These are phyloP conservation scores for Drosophila carrolli DNA, from an alignment of 1,140 invertebrate species.

Conservation along the genomic window DNA sequence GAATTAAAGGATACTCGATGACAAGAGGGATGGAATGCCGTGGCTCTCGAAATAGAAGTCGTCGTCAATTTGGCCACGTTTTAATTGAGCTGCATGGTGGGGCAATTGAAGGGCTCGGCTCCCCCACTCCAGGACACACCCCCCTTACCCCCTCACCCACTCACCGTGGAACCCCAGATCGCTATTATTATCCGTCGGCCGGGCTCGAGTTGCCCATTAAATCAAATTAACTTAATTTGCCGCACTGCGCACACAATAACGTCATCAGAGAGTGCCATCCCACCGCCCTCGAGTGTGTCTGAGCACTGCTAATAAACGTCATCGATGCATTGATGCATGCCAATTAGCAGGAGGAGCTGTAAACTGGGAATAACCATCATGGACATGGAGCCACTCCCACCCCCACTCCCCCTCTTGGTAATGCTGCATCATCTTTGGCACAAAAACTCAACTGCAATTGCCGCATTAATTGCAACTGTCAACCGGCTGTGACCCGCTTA, in stretches of 20 bases:
- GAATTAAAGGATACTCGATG: neutral
- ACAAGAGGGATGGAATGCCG: too few species aligned
- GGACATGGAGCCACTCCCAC: slow-evolving; percentile 6
- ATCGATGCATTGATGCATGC: slow-evolving; percentile 80
- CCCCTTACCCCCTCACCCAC: neutral
- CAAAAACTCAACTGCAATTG: slow-evolving; percentile 57
- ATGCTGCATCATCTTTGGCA: slow-evolving; percentile 56
- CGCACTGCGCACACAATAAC: slow-evolving; percentile 73
- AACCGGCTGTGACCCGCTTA: slow-evolving; percentile 57
- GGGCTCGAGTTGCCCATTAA: slow-evolving; percentile 52
- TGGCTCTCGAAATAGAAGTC: neutral
- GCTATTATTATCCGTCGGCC: slow-evolving; percentile 12
- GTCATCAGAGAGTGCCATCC: slow-evolving; percentile 38
- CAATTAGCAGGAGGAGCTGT: slow-evolving; percentile 57
- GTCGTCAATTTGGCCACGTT: slow-evolving; percentile 1
- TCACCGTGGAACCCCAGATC: neutral
- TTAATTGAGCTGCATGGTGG: slow-evolving; percentile 24
- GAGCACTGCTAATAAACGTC: slow-evolving; percentile 79
- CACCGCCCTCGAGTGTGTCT: slow-evolving; percentile 46
- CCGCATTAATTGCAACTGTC: slow-evolving; percentile 80
- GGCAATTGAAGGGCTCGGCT: slow-evolving; percentile 1
- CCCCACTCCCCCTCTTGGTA: neutral
- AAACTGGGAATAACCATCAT: slow-evolving; percentile 24
- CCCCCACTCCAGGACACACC: neutral
- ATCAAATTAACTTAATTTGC: slow-evolving; percentile 79